Evolutionary conservation across 2,797 vertebrate species (phyloP).

Genomic region (Helicolenus hilgendorfi): DNA sequence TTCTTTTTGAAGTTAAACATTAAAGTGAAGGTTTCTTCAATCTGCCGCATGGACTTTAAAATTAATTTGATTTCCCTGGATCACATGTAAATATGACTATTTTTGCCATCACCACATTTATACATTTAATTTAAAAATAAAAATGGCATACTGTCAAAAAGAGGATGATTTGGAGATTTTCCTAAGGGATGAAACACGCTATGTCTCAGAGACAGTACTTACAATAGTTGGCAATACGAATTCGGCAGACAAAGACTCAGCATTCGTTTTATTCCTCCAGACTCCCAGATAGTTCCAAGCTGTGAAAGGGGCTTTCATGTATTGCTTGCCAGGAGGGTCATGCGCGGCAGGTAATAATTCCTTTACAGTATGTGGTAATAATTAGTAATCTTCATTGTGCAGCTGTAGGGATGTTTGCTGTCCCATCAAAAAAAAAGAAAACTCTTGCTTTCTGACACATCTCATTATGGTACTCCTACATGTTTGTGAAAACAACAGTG

Average conservation of each 20-base stretch:
- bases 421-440: slow-evolving; percentile 40
- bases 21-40: slow-evolving; percentile 17
- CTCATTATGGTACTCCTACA: slow-evolving; percentile 43
- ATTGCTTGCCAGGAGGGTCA: slow-evolving; percentile 48
- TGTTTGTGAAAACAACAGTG: slow-evolving; percentile 38
- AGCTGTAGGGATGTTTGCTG: slow-evolving; percentile 53
- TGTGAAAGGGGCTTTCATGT: slow-evolving; percentile 64
- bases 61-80: not conserved
- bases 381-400: slow-evolving; percentile 71
- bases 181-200: not conserved
- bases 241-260: slow-evolving; percentile 16
- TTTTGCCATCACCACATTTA: not conserved
- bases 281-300: slow-evolving; percentile 34
- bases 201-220: not conserved
- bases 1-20: slow-evolving; percentile 25
- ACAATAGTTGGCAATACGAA: slow-evolving; percentile 11
- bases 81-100: not conserved
- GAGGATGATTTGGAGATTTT: not conserved
- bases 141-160: not conserved
- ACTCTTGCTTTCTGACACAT: slow-evolving; percentile 45
- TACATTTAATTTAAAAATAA: not conserved
- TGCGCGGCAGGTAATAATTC: slow-evolving; percentile 65
- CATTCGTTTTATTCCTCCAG: slow-evolving; percentile 16
- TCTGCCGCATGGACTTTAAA: not conserved
- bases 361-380: slow-evolving; percentile 60